A percentile compares a stretch with the other conserved stretches of the same genome.
Evolutionary conservation across 64 coral and sea anemone species (phyloP).

Genomic region (Stichodactyla helianthus): DNA sequence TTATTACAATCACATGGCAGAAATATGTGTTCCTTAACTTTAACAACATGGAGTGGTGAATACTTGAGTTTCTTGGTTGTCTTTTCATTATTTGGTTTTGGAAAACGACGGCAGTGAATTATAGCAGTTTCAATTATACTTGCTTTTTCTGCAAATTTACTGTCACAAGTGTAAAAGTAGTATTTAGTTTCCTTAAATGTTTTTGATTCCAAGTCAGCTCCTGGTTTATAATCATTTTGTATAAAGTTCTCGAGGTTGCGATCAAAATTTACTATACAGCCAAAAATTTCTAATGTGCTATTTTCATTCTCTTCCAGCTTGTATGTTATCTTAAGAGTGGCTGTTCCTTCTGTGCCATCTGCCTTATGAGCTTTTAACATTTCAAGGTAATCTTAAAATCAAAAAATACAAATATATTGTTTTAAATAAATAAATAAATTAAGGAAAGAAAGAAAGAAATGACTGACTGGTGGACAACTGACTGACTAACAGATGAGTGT

Average conservation of each 20-base stretch:
- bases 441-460: no score
- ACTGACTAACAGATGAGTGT: no score
- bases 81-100: not conserved
- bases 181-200: not conserved
- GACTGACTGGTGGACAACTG: no score
- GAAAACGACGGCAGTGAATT: not conserved
- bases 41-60: not conserved
- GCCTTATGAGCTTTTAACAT: no score
- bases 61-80: not conserved
- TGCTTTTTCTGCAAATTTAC: no score
- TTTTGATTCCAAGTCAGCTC: not conserved
- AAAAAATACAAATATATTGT: no score
- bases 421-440: no score
- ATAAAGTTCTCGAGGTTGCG: not conserved
- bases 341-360: constrained; percentile 7
- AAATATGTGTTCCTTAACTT: not conserved
- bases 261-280: not conserved
- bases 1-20: not conserved
- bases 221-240: not conserved
- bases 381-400: no score
- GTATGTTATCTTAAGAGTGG: not conserved
- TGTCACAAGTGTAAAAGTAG: not conserved
- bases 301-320: not conserved
- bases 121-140: not conserved
- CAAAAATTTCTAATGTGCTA: not conserved